Conservation (phyloP, 23 tunicate genomes). For the Trididemnum nubilum region DNA sequence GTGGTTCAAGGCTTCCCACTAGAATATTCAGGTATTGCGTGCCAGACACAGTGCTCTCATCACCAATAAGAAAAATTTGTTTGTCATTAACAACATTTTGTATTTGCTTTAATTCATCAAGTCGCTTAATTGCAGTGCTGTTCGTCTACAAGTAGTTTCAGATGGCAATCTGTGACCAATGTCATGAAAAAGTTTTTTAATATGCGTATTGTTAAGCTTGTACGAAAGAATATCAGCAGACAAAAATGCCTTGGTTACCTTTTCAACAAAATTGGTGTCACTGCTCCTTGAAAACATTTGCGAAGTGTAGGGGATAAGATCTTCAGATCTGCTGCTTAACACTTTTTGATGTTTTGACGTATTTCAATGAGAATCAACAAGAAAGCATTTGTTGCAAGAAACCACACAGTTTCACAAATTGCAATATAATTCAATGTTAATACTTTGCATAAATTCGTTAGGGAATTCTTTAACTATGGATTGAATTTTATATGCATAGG, state of each 20-base stretch:
- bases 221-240: slow-evolving; percentile 39
- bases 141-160: slow-evolving; percentile 25
- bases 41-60: slow-evolving; percentile 11
- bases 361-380: slow-evolving; percentile 10
- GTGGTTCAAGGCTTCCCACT: slow-evolving; percentile 4
- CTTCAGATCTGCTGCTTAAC: slow-evolving; percentile 1
- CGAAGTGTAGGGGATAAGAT: slow-evolving; percentile 5
- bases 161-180: too few species aligned
- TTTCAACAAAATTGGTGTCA: slow-evolving; percentile 26
- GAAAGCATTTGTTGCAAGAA: slow-evolving; percentile 13
- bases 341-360: slow-evolving; percentile 18
- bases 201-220: slow-evolving; percentile 11
- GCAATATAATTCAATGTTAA: too few species aligned
- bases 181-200: slow-evolving; percentile 18
- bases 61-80: slow-evolving; percentile 30
- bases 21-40: slow-evolving; percentile 20
- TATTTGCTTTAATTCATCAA: slow-evolving; percentile 1
- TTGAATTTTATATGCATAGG: too few species aligned
- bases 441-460: too few species aligned
- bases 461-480: too few species aligned
- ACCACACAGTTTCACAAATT: too few species aligned
- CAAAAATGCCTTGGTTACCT: slow-evolving; percentile 30
- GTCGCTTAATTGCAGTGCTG: slow-evolving; percentile 22
- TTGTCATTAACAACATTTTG: slow-evolving; percentile 24
- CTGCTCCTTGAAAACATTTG: slow-evolving; percentile 19